These are phyloP conservation scores for Neria commutata DNA, from an alignment of 2,888 invertebrate genomes.

Conservation along the genomic window DNA sequence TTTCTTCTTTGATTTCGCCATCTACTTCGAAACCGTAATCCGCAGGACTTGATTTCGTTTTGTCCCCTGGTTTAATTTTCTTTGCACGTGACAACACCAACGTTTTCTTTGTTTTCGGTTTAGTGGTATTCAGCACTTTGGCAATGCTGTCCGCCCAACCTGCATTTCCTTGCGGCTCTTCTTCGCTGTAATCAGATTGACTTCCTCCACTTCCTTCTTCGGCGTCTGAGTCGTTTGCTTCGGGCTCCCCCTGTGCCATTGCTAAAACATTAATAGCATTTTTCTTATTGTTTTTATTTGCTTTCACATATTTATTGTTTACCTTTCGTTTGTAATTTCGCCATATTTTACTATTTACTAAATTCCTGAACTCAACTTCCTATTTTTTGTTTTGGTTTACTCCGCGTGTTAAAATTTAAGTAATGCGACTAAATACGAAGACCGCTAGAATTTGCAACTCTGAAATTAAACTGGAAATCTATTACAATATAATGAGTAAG, in stretches of 20 bases:
- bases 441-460: too few species aligned
- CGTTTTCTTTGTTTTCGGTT: constrained; percentile 76
- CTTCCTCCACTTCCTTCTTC: constrained; percentile 20
- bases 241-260: neutral
- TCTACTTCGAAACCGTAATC: constrained; percentile 72
- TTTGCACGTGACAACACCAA: constrained; percentile 81
- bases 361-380: too few species aligned
- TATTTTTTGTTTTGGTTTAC: too few species aligned
- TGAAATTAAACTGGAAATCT: too few species aligned
- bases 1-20: constrained; percentile 64
- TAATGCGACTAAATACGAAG: too few species aligned
- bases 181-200: constrained; percentile 25
- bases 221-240: constrained; percentile 14
- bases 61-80: constrained; percentile 67
- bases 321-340: too few species aligned
- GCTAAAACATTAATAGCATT: neutral
- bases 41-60: constrained; percentile 59
- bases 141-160: constrained; percentile 85
- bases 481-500: too few species aligned
- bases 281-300: neutral
- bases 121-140: constrained; percentile 77
- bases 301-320: constrained; percentile 11
- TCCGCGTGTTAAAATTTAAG: too few species aligned
- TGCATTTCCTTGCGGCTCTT: constrained; percentile 63
- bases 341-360: too few species aligned